phyloP scores from a whole-genome alignment of 2,888 invertebrate species.

The Druceiella hillmani region DNA sequence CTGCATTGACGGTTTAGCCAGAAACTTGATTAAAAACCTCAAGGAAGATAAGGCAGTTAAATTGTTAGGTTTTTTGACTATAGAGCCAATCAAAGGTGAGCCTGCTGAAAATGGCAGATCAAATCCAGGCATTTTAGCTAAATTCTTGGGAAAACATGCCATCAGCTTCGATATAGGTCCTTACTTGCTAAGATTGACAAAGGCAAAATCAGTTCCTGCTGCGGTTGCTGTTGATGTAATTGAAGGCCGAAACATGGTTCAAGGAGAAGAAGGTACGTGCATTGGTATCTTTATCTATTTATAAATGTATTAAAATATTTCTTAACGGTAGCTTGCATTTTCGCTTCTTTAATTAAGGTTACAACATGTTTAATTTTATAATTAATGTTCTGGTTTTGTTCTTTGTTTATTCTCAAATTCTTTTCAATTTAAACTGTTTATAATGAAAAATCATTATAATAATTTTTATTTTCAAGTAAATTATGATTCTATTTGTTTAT shows the following conservation, averaged over 20 bases:
- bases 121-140: conserved; percentile 35
- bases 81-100: conserved; percentile 42
- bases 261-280: too few relatives aligned
- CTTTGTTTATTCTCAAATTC: too few relatives aligned
- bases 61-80: conserved; percentile 49
- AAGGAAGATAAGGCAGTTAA: conserved; percentile 48
- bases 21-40: conserved; percentile 46
- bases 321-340: too few relatives aligned
- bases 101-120: conserved; percentile 36
- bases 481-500: too few relatives aligned
- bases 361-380: too few relatives aligned
- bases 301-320: too few relatives aligned
- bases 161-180: conserved; percentile 51
- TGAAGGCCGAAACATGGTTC: conserved; percentile 39
- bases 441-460: too few relatives aligned
- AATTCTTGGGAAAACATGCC: conserved; percentile 47
- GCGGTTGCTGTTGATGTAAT: conserved; percentile 46
- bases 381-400: too few relatives aligned
- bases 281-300: too few relatives aligned
- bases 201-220: conserved; percentile 42
- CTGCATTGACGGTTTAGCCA: conserved; percentile 50
- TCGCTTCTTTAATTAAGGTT: too few relatives aligned
- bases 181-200: conserved; percentile 46
- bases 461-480: too few relatives aligned
- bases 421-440: too few relatives aligned